phyloP scores from a whole-genome alignment of 2,113 vertebrate species.

The Electrona antarctica region DNA sequence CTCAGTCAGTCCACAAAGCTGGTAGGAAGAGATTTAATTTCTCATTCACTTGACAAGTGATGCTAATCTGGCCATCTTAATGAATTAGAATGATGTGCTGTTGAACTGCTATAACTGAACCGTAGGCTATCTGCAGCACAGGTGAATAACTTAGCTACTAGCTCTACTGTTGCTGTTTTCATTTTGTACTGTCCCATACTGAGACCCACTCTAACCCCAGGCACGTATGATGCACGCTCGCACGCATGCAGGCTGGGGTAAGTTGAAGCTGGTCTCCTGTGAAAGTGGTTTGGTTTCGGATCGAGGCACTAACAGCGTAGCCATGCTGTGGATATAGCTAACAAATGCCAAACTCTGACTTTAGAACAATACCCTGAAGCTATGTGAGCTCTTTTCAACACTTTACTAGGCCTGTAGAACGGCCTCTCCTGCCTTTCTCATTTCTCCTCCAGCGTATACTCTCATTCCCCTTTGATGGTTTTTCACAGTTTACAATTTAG shows the following conservation, averaged over 20 bases:
- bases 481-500: conserved; percentile 30
- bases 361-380: conserved; percentile 68
- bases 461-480: conserved; percentile 45
- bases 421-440: conserved; percentile 23
- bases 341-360: conserved; percentile 72
- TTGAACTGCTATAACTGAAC: no score
- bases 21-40: no score
- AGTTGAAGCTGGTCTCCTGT: conserved; percentile 47
- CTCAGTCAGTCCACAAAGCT: no score
- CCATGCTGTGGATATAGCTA: conserved; percentile 60
- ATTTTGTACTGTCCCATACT: no score
- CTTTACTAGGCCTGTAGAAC: not conserved
- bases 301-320: conserved; percentile 70
- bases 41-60: no score
- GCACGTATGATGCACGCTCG: no score
- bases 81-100: no score
- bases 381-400: conserved; percentile 22
- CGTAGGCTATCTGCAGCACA: no score
- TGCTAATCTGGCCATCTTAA: no score
- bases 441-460: conserved; percentile 56
- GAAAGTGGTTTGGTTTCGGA: conserved; percentile 65
- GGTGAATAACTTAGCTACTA: no score
- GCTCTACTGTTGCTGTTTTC: no score
- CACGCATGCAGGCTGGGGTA: not conserved
- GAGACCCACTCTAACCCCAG: no score